phyloP scores from a whole-genome alignment of 2,113 vertebrate genomes.

The Seriola aureovittata region DNA sequence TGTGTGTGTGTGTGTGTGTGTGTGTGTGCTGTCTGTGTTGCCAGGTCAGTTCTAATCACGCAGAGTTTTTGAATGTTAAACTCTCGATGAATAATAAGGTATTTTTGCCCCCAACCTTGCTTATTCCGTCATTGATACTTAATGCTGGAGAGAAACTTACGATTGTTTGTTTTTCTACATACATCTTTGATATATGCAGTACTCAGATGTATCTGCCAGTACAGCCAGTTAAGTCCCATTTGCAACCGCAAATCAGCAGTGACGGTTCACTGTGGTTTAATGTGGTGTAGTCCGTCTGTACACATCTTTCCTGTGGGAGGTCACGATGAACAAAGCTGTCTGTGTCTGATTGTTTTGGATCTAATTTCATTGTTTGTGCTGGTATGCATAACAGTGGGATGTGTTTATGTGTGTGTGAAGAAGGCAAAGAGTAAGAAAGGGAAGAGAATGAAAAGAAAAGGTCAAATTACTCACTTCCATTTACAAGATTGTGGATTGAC shows the following conservation, averaged over 20 bases:
- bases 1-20: too few species aligned
- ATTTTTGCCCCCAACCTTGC: too few species aligned
- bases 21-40: too few species aligned
- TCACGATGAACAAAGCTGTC: constrained; percentile 34
- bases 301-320: constrained; percentile 22
- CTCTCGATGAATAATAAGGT: too few species aligned
- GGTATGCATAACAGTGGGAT: constrained; percentile 7
- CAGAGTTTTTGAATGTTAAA: too few species aligned
- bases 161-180: background rate
- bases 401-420: background rate
- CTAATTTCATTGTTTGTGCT: constrained; percentile 7
- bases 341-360: constrained; percentile 36
- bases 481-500: background rate
- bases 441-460: background rate
- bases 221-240: background rate
- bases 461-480: background rate
- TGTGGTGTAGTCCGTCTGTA: background rate
- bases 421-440: background rate
- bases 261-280: background rate
- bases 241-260: background rate
- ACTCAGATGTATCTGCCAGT: background rate
- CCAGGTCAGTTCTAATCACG: too few species aligned
- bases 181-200: background rate
- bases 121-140: background rate
- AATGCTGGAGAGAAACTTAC: background rate